phyloP scores from a whole-genome alignment of 2,888 invertebrate genomes.

The Sepioteuthis lessoniana region DNA sequence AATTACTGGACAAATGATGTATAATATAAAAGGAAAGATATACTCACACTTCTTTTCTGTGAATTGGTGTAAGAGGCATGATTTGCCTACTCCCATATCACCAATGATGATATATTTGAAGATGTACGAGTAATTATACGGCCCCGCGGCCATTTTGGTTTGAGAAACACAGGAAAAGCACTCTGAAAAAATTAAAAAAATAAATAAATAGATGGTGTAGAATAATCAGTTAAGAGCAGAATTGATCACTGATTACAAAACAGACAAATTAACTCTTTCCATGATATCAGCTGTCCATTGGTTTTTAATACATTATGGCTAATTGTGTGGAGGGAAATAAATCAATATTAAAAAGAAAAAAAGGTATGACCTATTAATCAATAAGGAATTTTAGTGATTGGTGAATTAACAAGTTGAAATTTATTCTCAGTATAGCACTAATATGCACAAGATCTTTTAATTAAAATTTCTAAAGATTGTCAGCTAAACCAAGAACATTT shows the following conservation, averaged over 20 bases:
- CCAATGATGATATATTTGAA: slow-evolving; percentile 99
- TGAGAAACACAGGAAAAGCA: slow-evolving; percentile 41
- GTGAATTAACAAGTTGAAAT: no score
- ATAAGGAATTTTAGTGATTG: no score
- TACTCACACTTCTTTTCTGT: slow-evolving; percentile 99
- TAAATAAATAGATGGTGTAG: no score
- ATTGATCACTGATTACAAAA: no score
- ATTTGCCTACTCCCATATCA: slow-evolving; percentile 99
- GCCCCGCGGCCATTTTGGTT: slow-evolving; percentile 82
- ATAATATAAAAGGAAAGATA: neutral
- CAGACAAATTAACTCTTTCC: no score
- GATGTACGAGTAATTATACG: slow-evolving; percentile 99
- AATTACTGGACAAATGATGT: no score
- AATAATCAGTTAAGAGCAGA: no score
- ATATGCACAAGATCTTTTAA: neutral
- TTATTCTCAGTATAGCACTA: neutral
- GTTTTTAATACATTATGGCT: no score
- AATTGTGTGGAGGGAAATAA: no score
- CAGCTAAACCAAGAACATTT: neutral
- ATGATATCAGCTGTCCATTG: no score
- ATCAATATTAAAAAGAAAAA: no score
- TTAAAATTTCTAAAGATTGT: neutral
- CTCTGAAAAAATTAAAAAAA: neutral
- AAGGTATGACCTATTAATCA: no score
- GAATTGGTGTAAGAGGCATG: slow-evolving; percentile 98